phyloP scores from a whole-genome alignment of 2,113 vertebrate genomes.

The Haemorhous mexicanus region DNA sequence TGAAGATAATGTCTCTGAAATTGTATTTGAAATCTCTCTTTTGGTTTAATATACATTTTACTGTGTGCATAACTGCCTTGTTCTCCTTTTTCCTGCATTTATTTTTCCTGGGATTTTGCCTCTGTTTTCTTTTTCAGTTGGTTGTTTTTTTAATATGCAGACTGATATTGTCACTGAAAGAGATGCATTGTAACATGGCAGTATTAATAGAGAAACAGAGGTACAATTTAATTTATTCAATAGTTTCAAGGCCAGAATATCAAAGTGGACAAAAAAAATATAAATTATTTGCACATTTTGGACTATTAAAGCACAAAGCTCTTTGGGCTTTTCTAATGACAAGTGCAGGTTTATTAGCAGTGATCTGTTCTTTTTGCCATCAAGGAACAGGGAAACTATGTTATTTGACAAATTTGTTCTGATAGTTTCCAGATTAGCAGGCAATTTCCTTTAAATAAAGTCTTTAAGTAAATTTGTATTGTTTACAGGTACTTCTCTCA shows the following conservation, averaged over 20 bases:
- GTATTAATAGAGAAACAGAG: not conserved
- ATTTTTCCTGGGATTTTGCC: not conserved
- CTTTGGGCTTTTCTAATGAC: not conserved
- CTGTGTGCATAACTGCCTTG: not conserved
- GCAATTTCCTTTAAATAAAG: not conserved
- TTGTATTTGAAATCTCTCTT: not conserved
- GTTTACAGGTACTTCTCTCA: not conserved
- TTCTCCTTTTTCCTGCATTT: not conserved
- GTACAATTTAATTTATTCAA: not conserved
- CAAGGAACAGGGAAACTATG: not conserved
- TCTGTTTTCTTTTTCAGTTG: not conserved
- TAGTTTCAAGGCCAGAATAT: not conserved
- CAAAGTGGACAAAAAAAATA: not conserved
- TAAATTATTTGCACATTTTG: not conserved
- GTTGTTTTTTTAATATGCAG: not conserved
- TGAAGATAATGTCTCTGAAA: not conserved
- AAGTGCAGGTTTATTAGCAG: not conserved
- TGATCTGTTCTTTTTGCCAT: not conserved
- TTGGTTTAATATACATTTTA: not conserved
- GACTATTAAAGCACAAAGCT: not conserved
- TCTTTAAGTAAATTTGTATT: not conserved
- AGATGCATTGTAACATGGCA: not conserved
- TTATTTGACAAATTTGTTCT: not conserved
- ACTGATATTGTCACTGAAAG: not conserved
- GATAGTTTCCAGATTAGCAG: not conserved